Evolutionary conservation across 2,888 invertebrate species (phyloP).

Genomic region (Ormyrus nitidulus): DNA sequence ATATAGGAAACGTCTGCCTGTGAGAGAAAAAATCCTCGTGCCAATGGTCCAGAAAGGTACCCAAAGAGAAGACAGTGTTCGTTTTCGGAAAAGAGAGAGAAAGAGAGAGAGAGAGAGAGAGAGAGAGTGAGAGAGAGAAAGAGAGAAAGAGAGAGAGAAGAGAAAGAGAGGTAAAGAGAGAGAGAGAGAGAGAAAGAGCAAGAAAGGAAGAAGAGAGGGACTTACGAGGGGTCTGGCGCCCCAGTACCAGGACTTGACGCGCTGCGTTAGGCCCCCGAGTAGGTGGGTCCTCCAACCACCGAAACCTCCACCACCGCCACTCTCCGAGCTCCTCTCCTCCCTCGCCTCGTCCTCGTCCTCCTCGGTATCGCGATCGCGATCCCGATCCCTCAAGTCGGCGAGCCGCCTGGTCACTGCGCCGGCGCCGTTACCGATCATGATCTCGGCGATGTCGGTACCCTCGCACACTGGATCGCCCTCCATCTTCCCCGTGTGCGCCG

Average conservation of each 20-base stretch:
- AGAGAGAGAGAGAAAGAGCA: conserved; percentile 24
- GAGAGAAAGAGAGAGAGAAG: conserved; percentile 30
- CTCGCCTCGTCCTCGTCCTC: conserved; percentile 74
- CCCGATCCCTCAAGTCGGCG: conserved; percentile 64
- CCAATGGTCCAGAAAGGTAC: conserved; percentile 14
- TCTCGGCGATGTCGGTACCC: conserved; percentile 74
- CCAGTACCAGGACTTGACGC: conserved; percentile 98
- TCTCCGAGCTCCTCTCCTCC: conserved; percentile 74
- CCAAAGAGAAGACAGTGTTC: conserved; percentile 29
- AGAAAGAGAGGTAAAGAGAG: conserved; percentile 38
- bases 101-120: conserved; percentile 18
- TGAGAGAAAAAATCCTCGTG: conserved; percentile 33
- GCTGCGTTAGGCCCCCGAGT: conserved; percentile 96
- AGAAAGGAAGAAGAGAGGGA: conserved; percentile 73
- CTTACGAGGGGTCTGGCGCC: conserved; percentile 95
- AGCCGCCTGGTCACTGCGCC: conserved; percentile 61
- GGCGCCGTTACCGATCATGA: conserved; percentile 74
- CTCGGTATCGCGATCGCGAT: conserved; percentile 73
- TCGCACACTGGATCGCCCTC: conserved; percentile 74
- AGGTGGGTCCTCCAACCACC: conserved; percentile 93
- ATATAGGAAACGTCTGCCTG: conserved; percentile 10
- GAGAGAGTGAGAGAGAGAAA: conserved; percentile 39
- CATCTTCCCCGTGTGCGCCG: conserved; percentile 57
- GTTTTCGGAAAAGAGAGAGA: conserved; percentile 13
- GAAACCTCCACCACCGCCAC: conserved; percentile 75